Evolutionary conservation across 2,888 invertebrate species (phyloP), one percentile per base, ranked within the genome.

Genomic region (Melanotus villosus): DNA sequence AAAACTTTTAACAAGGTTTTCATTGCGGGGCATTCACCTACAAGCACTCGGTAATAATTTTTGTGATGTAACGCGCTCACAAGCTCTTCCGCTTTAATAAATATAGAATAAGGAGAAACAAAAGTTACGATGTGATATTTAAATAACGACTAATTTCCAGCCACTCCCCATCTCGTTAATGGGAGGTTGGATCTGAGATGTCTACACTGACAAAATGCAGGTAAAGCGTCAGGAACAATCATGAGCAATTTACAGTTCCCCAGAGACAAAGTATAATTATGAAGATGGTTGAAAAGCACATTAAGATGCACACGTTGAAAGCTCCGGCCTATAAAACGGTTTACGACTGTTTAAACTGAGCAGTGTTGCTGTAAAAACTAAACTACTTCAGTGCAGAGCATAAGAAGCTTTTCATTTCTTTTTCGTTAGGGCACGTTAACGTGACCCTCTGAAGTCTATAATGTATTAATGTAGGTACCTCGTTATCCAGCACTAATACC

Each of bases 1-100:
- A 74, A 80, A 83, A 83, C 79, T 83, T 83, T 81, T 80, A 81
- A 82, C 80, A 81, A 80, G 80, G 79, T 82, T 82, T 82, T 82
- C 80, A 82, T 83, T 81, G 81, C 77, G 38, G 72, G 23, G 65
- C 73, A 71, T 76, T 76, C 78, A 78, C 78, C 80, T 78, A 72
- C 16, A 26, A 14, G 43, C 10, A 12, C 56, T 2, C 14, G 5
- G 56, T 23, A 38, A 23, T 21, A n/a, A 9, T 56, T 16, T 56
- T 34, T 54, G 23, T 12, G 9, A 4, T 12, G 50, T 9, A 14
- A 50, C 26, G 52, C 26, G 52, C 12, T 16, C 16, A 52, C 23
- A 16, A 26, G 18, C 18, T 32, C 9, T 16, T 32, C 18, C 26
- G 26, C 26, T 26, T 26, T 26, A 26, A 5, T 26, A 26, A 26